These are phyloP conservation scores for Tribolium freemani DNA, from an alignment of 2,888 invertebrate species.

Conservation along the genomic window DNA sequence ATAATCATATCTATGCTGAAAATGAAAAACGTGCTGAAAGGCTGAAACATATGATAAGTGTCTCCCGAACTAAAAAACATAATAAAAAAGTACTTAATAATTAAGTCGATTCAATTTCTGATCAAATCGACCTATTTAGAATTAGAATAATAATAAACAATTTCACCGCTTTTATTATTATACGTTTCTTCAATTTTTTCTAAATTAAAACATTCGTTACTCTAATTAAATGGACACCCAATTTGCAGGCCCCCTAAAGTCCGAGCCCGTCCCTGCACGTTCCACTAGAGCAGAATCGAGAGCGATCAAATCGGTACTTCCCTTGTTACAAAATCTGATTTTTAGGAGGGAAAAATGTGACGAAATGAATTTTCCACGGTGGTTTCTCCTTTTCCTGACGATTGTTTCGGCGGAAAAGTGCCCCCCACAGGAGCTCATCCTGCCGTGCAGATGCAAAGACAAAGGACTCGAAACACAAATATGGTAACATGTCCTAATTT, in stretches of 20 bases:
- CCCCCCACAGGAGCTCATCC: conserved; percentile 82
- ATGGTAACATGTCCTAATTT: conserved; percentile 73
- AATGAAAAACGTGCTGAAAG: too few species aligned
- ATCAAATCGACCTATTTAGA: too few species aligned
- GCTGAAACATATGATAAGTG: too few species aligned
- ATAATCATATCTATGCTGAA: too few species aligned
- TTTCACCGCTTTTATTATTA: too few species aligned
- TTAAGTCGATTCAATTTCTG: too few species aligned
- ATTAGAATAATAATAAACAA: too few species aligned
- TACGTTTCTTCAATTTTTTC: too few species aligned
- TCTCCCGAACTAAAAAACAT: too few species aligned
- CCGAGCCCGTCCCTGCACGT: not conserved
- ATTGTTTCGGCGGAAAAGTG: conserved; percentile 67
- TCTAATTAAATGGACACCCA: too few species aligned
- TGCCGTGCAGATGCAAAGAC: conserved; percentile 86
- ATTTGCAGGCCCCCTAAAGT: not conserved
- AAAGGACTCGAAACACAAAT: conserved; percentile 86
- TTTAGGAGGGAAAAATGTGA: conserved; percentile 35
- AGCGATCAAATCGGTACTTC: conserved; percentile 16
- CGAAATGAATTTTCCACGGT: not conserved
- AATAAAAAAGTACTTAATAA: too few species aligned
- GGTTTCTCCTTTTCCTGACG: conserved; percentile 28
- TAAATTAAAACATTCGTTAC: too few species aligned
- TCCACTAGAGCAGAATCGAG: not conserved
- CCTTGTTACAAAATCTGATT: conserved; percentile 23